Conservation (phyloP, 2,113 vertebrate genomes). For the Glaucomys volans region DNA sequence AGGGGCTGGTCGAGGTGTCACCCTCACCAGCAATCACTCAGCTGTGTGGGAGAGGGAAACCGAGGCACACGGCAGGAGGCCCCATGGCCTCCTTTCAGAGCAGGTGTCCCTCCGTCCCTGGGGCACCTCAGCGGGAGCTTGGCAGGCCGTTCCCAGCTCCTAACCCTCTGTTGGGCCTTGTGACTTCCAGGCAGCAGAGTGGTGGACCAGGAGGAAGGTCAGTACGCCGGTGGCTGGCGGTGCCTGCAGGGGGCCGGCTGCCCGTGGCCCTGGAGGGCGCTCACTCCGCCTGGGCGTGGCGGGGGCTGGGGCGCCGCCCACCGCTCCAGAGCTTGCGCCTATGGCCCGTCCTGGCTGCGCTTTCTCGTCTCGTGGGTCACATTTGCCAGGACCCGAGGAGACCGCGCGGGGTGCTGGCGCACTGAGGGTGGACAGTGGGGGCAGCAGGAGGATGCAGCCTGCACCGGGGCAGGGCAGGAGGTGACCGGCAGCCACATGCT, state of each 20-base stretch:
- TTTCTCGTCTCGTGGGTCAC: accelerated
- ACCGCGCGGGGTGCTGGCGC: not conserved
- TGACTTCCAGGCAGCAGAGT: not conserved
- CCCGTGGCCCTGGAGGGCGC: accelerated
- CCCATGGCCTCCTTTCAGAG: not conserved
- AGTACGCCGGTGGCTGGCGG: not conserved
- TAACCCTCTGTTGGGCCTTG: constrained; percentile 6
- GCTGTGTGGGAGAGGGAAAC: not conserved
- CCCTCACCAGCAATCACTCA: not conserved
- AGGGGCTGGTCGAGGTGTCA: not conserved
- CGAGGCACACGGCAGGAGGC: not conserved
- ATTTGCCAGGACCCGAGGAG: not conserved
- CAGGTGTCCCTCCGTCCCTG: accelerated
- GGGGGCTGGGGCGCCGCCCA: not conserved
- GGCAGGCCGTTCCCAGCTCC: not conserved
- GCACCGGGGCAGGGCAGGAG: not conserved
- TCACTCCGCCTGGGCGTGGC: not conserved
- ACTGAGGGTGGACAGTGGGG: accelerated
- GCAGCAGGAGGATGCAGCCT: accelerated
- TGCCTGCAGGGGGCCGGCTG: not conserved
- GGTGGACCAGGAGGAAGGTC: constrained; percentile 61
- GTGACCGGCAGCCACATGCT: no score
- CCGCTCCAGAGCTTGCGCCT: not conserved
- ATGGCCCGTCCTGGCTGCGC: not conserved
- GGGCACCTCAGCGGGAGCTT: not conserved